A percentile compares a stretch with the other conserved stretches of the same genome.
These are phyloP conservation scores for Phallusia fumigata DNA, from an alignment of 23 tunicate genomes.

Conservation along the genomic window DNA sequence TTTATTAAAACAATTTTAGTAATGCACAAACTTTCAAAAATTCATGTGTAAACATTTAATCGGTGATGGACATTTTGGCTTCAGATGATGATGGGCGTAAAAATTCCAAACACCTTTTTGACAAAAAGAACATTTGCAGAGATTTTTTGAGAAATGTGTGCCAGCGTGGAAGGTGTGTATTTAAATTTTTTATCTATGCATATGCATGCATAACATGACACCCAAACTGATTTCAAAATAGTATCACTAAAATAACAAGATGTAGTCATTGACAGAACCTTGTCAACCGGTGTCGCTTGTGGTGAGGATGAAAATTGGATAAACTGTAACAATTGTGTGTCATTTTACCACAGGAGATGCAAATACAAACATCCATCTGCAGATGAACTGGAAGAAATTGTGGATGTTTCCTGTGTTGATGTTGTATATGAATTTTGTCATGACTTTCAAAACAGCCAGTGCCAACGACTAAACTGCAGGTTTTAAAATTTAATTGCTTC, in stretches of 20 bases:
- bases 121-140: conserved; percentile 56
- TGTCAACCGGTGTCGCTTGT: too few species aligned
- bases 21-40: too few species aligned
- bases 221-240: too few species aligned
- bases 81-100: background rate
- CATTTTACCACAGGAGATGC: conserved; percentile 55
- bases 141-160: conserved; percentile 91
- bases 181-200: background rate
- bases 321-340: too few species aligned
- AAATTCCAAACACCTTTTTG: background rate
- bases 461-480: conserved; percentile 94
- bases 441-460: conserved; percentile 94
- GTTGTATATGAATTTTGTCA: conserved; percentile 95
- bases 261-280: too few species aligned
- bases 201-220: too few species aligned
- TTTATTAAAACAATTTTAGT: background rate
- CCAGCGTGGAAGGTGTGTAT: conserved; percentile 64
- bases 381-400: conserved; percentile 73
- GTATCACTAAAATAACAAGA: too few species aligned
- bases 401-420: conserved; percentile 53
- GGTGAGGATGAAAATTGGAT: background rate
- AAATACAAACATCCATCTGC: conserved; percentile 88
- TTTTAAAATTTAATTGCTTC: too few species aligned
- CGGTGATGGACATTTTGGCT: background rate
- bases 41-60: background rate